These are phyloP conservation scores for Latheticus oryzae DNA, from an alignment of 2,888 invertebrate genomes.

Conservation along the genomic window DNA sequence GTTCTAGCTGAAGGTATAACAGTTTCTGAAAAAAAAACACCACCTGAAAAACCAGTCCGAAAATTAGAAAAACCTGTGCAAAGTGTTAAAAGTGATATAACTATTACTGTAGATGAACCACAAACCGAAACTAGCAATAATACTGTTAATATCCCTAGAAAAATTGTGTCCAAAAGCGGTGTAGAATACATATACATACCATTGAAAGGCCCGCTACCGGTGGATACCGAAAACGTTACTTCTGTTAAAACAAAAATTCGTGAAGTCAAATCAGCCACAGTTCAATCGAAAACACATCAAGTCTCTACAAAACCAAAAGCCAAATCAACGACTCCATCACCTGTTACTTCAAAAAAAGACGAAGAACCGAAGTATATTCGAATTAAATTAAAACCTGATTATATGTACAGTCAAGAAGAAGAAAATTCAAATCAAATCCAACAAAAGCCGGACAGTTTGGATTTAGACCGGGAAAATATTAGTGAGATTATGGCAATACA, in stretches of 20 bases:
- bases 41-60: slow-evolving; percentile 43
- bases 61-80: slow-evolving; percentile 44
- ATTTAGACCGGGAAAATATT: slow-evolving; percentile 61
- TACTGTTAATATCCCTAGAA: slow-evolving; percentile 56
- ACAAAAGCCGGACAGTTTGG: slow-evolving; percentile 73
- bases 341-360: slow-evolving; percentile 39
- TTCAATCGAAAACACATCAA: slow-evolving; percentile 39
- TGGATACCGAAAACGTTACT: slow-evolving; percentile 43
- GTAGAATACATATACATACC: slow-evolving; percentile 66
- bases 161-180: slow-evolving; percentile 62
- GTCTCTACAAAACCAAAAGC: slow-evolving; percentile 36
- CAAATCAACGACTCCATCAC: slow-evolving; percentile 42
- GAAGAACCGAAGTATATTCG: slow-evolving; percentile 70
- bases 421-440: slow-evolving; percentile 56
- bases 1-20: slow-evolving; percentile 74
- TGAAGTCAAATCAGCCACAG: slow-evolving; percentile 51
- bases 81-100: slow-evolving; percentile 56
- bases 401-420: slow-evolving; percentile 72
- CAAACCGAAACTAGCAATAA: slow-evolving; percentile 42
- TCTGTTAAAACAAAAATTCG: slow-evolving; percentile 36
- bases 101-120: slow-evolving; percentile 61
- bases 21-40: slow-evolving; percentile 53
- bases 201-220: slow-evolving; percentile 64
- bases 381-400: slow-evolving; percentile 80
- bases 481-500: slow-evolving; percentile 39